These are phyloP conservation scores for Pantherophis alleghaniensis DNA, from an alignment of 2,797 vertebrate genomes.

Conservation along the genomic window DNA sequence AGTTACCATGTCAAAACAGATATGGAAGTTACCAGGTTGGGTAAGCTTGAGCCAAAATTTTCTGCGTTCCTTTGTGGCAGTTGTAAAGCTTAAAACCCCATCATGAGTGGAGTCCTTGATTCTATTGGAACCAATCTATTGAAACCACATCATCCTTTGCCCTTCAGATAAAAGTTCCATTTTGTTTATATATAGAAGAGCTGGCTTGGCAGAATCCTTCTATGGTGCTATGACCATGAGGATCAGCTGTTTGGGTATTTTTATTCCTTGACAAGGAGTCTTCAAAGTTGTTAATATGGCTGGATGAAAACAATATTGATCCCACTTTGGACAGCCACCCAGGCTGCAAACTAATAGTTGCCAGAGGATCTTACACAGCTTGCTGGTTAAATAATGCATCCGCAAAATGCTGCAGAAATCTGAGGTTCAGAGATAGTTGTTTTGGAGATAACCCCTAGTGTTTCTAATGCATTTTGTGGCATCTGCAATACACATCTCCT, in stretches of 20 bases:
- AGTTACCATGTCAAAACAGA: neutral
- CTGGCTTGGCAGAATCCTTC: constrained; percentile 19
- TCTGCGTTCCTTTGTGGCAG: neutral
- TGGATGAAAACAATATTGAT: neutral
- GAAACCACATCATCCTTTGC: neutral
- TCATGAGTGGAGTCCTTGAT: neutral
- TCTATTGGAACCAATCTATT: neutral
- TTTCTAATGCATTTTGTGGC: constrained; percentile 56
- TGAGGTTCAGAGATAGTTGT: constrained; percentile 17
- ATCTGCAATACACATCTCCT: constrained; percentile 51
- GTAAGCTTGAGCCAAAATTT: neutral
- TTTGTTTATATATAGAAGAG: constrained; percentile 31
- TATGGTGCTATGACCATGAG: neutral
- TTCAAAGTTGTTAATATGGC: constrained; percentile 30
- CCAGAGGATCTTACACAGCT: constrained; percentile 3
- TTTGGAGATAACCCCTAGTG: constrained; percentile 47
- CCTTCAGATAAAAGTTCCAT: constrained; percentile 6
- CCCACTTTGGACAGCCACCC: neutral
- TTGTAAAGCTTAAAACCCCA: neutral
- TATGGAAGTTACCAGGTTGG: neutral
- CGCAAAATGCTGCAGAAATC: constrained; percentile 19
- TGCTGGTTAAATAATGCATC: constrained; percentile 41
- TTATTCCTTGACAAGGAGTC: constrained; percentile 28
- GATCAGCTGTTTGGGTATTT: neutral
- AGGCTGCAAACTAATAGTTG: constrained; percentile 8